These are phyloP conservation scores for Enteromius radiatus DNA, from an alignment of 2,797 vertebrate species.

Conservation along the genomic window DNA sequence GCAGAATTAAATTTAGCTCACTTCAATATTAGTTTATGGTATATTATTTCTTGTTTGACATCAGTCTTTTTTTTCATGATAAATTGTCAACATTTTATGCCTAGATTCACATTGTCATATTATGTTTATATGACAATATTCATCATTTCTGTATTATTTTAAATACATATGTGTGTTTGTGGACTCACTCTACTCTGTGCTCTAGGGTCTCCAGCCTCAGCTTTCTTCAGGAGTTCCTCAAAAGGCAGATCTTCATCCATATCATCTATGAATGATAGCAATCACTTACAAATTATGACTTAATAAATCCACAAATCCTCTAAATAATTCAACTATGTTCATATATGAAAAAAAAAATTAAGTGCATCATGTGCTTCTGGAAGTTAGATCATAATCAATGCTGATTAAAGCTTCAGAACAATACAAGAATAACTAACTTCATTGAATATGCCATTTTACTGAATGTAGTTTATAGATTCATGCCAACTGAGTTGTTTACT, in stretches of 20 bases:
- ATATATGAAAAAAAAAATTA: not conserved
- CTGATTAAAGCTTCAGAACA: not conserved
- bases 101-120: not conserved
- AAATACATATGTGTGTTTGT: not conserved
- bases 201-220: slow-evolving; percentile 61
- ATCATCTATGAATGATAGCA: slow-evolving; percentile 24
- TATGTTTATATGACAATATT: not conserved
- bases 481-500: not conserved
- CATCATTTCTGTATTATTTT: not conserved
- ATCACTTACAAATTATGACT: not conserved
- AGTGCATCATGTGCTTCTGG: no score
- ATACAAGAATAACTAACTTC: no score
- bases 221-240: slow-evolving; percentile 60
- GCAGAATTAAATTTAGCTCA: not conserved
- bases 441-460: not conserved
- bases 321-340: not conserved
- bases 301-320: not conserved
- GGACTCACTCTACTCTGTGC: slow-evolving; percentile 57
- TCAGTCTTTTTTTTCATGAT: not conserved
- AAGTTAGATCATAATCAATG: not conserved
- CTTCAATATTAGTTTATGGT: not conserved
- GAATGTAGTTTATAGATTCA: not conserved
- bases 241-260: slow-evolving; percentile 56
- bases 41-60: not conserved
- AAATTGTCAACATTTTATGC: not conserved